Percentiles rank a stretch among this genome's conserved stretches.
Evolutionary conservation across 92 coral and sea anemone genomes (phyloP).

Genomic region (Umimayanthus chanpuru): DNA sequence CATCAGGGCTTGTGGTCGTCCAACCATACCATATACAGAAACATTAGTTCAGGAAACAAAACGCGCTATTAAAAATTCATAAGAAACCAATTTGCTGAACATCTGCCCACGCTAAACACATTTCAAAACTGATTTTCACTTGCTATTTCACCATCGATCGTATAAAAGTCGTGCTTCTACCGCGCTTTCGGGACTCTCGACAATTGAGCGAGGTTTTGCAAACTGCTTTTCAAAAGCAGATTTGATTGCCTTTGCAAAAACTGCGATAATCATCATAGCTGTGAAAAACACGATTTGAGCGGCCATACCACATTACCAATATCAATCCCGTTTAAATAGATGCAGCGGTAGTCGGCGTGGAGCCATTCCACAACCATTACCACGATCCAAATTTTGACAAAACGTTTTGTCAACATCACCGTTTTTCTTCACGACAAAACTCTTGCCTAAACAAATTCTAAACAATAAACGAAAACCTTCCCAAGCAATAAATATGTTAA

Average conservation of each 20-base stretch:
- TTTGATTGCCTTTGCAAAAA: background rate
- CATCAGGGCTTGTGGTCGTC: conserved; percentile 8
- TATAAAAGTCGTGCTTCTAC: background rate
- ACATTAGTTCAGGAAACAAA: conserved; percentile 19
- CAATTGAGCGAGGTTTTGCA: background rate
- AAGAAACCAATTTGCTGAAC: conserved; percentile 13
- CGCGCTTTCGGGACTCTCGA: background rate
- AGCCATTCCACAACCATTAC: no score
- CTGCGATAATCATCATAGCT: background rate
- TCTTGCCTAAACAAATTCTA: background rate
- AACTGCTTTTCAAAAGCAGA: background rate
- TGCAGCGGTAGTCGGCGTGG: no score
- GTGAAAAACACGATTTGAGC: background rate
- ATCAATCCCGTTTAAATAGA: background rate
- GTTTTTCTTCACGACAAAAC: background rate
- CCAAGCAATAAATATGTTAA: background rate
- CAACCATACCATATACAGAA: conserved; percentile 11
- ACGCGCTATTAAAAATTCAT: conserved; percentile 24
- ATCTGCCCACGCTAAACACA: conserved; percentile 14
- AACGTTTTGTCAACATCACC: background rate
- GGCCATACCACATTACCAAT: no score
- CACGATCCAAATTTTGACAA: background rate
- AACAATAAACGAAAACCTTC: background rate
- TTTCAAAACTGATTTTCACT: background rate
- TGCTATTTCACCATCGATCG: background rate